Conservation (phyloP, 1,140 invertebrate genomes). For the Chrysopa pallens region DNA sequence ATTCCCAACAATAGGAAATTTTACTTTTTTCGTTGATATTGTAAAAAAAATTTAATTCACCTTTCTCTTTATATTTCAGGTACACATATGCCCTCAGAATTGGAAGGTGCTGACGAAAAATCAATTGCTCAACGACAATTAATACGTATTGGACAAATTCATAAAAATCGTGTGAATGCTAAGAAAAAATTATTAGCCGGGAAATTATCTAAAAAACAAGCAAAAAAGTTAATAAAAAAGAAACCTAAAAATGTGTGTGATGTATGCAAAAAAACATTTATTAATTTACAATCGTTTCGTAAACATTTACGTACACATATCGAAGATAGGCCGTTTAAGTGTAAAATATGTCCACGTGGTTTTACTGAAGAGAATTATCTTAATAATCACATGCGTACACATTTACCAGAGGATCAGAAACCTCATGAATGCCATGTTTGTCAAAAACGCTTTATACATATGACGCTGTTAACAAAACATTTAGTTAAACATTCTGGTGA, state of each 20-base stretch:
- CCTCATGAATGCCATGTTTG: constrained; percentile 39
- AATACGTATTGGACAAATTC: constrained; percentile 15
- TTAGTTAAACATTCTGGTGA: constrained; percentile 41
- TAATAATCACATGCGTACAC: constrained; percentile 39
- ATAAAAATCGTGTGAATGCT: constrained; percentile 12
- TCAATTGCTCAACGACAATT: constrained; percentile 20
- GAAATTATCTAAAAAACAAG: constrained; percentile 9
- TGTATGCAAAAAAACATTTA: constrained; percentile 92
- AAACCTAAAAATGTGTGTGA: constrained; percentile 43
- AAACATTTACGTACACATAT: constrained; percentile 97
- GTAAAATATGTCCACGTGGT: constrained; percentile 68
- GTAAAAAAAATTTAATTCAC: too few relatives aligned
- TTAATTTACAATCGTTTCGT: constrained; percentile 93
- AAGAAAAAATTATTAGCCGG: constrained; percentile 12
- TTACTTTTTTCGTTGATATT: too few relatives aligned
- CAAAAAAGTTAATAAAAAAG: constrained; percentile 12
- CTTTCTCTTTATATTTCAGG: too few relatives aligned
- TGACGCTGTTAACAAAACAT: constrained; percentile 38
- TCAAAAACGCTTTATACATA: constrained; percentile 38
- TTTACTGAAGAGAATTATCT: constrained; percentile 29
- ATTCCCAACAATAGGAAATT: too few relatives aligned
- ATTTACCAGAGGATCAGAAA: constrained; percentile 37
- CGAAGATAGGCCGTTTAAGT: constrained; percentile 93
- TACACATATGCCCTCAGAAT: not conserved
- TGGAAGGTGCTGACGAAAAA: constrained; percentile 16